Conservation (phyloP, 2,888 invertebrate species). For the Pachycephus smyrnensis region DNA sequence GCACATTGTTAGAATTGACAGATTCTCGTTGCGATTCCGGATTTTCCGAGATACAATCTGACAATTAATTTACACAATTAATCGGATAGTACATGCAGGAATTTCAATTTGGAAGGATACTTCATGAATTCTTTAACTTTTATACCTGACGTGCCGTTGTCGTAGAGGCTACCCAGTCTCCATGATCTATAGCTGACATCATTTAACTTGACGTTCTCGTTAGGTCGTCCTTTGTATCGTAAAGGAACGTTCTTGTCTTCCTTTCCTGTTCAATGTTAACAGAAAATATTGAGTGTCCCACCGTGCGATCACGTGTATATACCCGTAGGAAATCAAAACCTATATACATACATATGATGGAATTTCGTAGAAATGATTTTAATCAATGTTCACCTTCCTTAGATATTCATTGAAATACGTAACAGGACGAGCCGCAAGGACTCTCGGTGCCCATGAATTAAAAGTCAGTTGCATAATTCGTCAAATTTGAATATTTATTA, state of each 20-base stretch:
- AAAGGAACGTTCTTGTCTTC: conserved; percentile 25
- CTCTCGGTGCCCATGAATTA: not conserved
- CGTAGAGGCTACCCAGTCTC: conserved; percentile 63
- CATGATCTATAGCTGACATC: conserved; percentile 64
- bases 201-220: conserved; percentile 55
- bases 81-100: not conserved
- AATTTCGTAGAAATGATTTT: not conserved
- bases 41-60: conserved; percentile 56
- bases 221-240: conserved; percentile 30
- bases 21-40: conserved; percentile 45
- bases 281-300: not conserved
- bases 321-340: not conserved
- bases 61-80: not conserved
- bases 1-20: conserved; percentile 46
- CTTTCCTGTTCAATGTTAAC: conserved; percentile 25
- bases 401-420: not conserved
- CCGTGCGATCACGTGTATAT: not conserved
- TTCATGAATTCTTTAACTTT: not conserved
- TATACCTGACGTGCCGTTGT: conserved; percentile 41
- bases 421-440: not conserved
- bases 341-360: not conserved
- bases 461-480: not conserved
- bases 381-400: not conserved
- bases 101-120: not conserved
- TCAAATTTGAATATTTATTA: not conserved